Conservation (phyloP, 2,113 vertebrate genomes). For the Microcebus lehilahytsara region DNA sequence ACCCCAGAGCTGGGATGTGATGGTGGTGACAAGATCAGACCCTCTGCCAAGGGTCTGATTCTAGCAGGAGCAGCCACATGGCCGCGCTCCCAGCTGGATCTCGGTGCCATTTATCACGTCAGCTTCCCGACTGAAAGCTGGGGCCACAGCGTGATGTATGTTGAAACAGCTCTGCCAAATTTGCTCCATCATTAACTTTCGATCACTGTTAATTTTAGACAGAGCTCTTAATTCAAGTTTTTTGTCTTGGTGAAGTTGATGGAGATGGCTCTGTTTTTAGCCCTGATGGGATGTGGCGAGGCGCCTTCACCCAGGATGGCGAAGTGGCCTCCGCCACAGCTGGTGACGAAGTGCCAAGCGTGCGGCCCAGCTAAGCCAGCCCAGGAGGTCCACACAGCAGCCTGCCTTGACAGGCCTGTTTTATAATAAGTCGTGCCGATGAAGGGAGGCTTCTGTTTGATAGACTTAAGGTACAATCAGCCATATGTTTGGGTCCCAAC, state of each 20-base stretch:
- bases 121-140: constrained; percentile 47
- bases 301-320: background rate
- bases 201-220: constrained; percentile 75
- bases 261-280: constrained; percentile 45
- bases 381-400: background rate
- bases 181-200: constrained; percentile 78
- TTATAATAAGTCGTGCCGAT: accelerated
- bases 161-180: constrained; percentile 70
- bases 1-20: background rate
- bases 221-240: constrained; percentile 68
- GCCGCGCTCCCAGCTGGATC: background rate
- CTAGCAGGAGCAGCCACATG: background rate
- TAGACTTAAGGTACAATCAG: accelerated
- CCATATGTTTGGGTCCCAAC: background rate
- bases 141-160: constrained; percentile 38
- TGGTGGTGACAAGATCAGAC: constrained; percentile 51
- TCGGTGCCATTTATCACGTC: constrained; percentile 45
- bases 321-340: background rate
- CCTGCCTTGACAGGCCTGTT: background rate
- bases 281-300: background rate
- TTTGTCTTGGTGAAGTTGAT: constrained; percentile 72
- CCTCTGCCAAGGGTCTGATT: constrained; percentile 68
- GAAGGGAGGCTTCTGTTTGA: background rate
- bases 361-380: background rate
- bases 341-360: background rate